Base-by-base conservation (phyloP, 1,140 invertebrate species). In the Dendrolimus kikuchii region DNA sequence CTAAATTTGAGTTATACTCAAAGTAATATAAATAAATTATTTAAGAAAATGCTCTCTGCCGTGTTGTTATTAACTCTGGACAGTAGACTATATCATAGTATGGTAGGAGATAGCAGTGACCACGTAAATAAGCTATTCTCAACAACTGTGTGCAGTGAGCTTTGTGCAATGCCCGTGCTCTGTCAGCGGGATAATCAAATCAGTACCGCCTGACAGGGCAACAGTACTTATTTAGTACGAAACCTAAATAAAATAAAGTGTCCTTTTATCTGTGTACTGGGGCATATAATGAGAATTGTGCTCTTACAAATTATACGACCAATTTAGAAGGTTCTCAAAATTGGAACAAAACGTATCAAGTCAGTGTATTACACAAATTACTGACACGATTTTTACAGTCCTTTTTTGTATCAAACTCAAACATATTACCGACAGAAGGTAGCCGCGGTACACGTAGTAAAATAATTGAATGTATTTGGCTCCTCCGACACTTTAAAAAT, bases 391-490 rank as follows among this genome's bases (percentile, higher is more conserved):
- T 68, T 68, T 62, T 65, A 64, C 56, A 68, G 72, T 72, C 66
- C 62, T 71, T 64, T 66, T 68, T 67, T 65, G 60, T 64, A 60
- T 59, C 57, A 64, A 72, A 70, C 65, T 68, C 53, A 62, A 64
- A 66, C 70, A 65, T 48, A 69, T 74, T 60, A 71, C 74, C 70
- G 68, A 77, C 73, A 77, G 59, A 77, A 76, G 68, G 74, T 57
- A 71, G 64, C 63, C 72, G 70, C 72, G 71, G 53, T 62, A 60
- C 73, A 79, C 72, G 73, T 82, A 76, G 60, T 67, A 77, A 64
- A 71, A 82, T 80, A 83, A 86, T 82, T 86, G 78, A 83, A 77
- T 83, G 77, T 78, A 78, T 73, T 68, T 67, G 74, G 65, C 62
- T 57, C 57, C 54, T 62, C 71, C 71, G 67, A 76, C 76, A 77